Conservation (phyloP, 2,797 vertebrate species). For the Silurus lanzhouensis region DNA sequence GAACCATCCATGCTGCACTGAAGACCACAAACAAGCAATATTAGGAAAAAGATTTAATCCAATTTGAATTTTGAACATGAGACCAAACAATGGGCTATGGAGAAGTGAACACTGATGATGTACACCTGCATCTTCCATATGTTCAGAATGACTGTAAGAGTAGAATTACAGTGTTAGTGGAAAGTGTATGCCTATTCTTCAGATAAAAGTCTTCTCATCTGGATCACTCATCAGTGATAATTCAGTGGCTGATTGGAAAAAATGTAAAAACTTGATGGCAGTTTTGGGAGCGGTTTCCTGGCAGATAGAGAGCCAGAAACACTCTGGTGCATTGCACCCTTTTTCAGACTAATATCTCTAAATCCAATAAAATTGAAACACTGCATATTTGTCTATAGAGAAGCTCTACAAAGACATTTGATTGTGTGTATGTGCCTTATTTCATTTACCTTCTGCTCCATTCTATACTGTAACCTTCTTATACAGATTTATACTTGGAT, state of each 20-base stretch:
- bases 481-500: not conserved
- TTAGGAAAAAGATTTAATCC: not conserved
- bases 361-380: not conserved
- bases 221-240: conserved; percentile 23
- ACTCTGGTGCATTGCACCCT: not conserved
- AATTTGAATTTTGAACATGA: not conserved
- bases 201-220: conserved; percentile 25
- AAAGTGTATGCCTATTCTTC: conserved; percentile 18
- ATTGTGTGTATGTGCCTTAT: not conserved
- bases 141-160: not conserved
- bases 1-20: not conserved
- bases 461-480: not conserved
- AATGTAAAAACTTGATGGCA: conserved; percentile 29
- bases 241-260: conserved; percentile 24
- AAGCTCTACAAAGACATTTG: not conserved
- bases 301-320: conserved; percentile 1
- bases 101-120: not conserved
- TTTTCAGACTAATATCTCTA: not conserved
- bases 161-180: not conserved
- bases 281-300: conserved; percentile 36
- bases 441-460: not conserved
- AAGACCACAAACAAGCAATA: conserved; percentile 1
- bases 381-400: not conserved
- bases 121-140: conserved; percentile 11
- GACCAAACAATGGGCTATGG: not conserved